phyloP scores from a whole-genome alignment of 2,113 vertebrate species.

The Cryptotis parvus region DNA sequence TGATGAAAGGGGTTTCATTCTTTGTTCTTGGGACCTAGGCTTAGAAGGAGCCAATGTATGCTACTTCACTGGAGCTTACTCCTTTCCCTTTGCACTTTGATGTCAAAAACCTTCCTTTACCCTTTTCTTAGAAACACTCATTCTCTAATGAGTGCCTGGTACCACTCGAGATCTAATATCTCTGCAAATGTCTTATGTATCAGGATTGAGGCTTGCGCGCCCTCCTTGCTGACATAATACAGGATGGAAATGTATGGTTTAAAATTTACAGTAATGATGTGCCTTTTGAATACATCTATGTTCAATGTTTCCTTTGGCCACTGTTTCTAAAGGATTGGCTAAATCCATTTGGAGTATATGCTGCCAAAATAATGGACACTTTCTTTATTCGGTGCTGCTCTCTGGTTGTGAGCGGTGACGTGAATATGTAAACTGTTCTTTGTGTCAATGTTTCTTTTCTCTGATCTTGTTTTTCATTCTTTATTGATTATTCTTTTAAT shows the following conservation, averaged over 20 bases:
- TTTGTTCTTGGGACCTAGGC: not conserved
- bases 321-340: not conserved
- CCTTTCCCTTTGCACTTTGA: not conserved
- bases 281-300: not conserved
- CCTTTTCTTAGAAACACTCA: not conserved
- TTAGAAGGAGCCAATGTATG: not conserved
- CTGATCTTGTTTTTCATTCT: not conserved
- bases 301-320: not conserved
- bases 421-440: fast-evolving
- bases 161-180: not conserved
- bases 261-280: not conserved
- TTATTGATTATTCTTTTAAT: too few relatives aligned
- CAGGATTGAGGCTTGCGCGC: too few relatives aligned
- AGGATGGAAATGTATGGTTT: not conserved
- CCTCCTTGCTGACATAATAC: not conserved
- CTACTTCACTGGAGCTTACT: not conserved
- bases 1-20: not conserved
- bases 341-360: not conserved
- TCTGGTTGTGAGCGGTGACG: not conserved
- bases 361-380: too few relatives aligned
- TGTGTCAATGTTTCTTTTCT: not conserved
- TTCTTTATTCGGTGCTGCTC: not conserved
- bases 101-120: not conserved
- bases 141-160: not conserved
- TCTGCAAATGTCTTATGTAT: not conserved